Evolutionary conservation across 2,888 invertebrate species (phyloP).

Genomic region (Drosophila meridionalis): DNA sequence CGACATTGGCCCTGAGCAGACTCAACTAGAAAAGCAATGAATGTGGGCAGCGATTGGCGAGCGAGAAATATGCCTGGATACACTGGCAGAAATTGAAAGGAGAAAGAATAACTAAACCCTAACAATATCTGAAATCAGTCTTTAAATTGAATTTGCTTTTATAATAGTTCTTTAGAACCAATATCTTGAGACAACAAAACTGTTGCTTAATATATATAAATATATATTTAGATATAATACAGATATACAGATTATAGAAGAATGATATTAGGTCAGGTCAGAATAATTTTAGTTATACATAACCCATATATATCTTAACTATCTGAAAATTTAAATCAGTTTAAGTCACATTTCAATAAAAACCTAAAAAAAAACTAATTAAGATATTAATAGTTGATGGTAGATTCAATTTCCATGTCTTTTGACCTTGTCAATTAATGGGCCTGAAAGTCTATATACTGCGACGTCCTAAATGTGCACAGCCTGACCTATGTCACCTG

Average conservation of each 20-base stretch:
- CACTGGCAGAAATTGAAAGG: not conserved
- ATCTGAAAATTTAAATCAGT: not conserved
- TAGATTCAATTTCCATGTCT: not conserved
- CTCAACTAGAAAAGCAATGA: conserved; percentile 1
- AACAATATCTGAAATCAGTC: not conserved
- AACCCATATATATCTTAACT: not conserved
- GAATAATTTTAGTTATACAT: not conserved
- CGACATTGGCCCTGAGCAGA: conserved; percentile 53
- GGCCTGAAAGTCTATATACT: not conserved
- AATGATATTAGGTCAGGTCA: no score
- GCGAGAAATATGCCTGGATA: not conserved
- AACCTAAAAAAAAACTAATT: not conserved
- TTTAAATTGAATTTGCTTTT: not conserved
- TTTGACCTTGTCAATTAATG: conserved; percentile 16
- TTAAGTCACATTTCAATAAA: not conserved
- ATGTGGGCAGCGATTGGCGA: conserved; percentile 9
- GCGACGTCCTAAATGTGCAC: not conserved
- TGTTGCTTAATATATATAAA: not conserved
- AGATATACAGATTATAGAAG: not conserved
- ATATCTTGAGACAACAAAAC: not conserved
- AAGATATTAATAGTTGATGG: not conserved
- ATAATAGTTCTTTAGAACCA: not conserved
- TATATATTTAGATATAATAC: not conserved
- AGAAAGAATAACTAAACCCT: not conserved
- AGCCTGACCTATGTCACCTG: conserved; percentile 36